phyloP scores from a whole-genome alignment of 2,888 invertebrate species.

The Chrysolina americana region DNA sequence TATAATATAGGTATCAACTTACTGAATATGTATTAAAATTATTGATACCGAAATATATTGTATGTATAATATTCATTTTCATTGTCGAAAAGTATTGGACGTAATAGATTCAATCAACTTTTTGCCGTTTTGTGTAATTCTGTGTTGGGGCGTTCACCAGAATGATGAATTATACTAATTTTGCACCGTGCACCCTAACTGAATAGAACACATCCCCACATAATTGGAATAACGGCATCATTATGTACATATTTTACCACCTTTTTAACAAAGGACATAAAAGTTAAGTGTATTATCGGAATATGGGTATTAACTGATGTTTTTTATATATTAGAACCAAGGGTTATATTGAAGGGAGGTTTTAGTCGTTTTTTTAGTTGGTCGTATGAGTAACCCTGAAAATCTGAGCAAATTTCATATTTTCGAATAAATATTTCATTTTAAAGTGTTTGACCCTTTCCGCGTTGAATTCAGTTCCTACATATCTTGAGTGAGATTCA shows the following conservation, averaged over 20 bases:
- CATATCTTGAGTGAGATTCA: too few relatives aligned
- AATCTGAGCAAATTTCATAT: background rate
- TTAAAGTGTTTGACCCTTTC: too few relatives aligned
- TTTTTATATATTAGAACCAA: constrained; percentile 31
- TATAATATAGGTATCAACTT: too few relatives aligned
- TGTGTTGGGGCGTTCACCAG: constrained; percentile 45
- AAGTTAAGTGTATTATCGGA: constrained; percentile 39
- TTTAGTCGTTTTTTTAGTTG: background rate
- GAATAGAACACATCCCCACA: constrained; percentile 47
- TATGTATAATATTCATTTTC: background rate
- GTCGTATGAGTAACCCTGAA: background rate
- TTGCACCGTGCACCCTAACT: constrained; percentile 46
- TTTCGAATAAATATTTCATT: too few relatives aligned
- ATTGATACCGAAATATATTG: background rate
- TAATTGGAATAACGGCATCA: constrained; percentile 53
- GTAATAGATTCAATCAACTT: constrained; percentile 35
- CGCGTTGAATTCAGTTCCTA: too few relatives aligned
- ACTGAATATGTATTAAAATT: background rate
- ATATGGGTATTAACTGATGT: constrained; percentile 25
- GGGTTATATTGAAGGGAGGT: constrained; percentile 25
- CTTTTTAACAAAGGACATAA: constrained; percentile 43
- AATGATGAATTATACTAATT: constrained; percentile 53
- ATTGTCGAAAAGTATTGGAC: constrained; percentile 21
- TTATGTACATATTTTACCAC: constrained; percentile 56
- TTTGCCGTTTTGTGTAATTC: constrained; percentile 52